Evolutionary conservation across 2,797 vertebrate species (phyloP).

Genomic region (Pyrrhura leucotis): DNA sequence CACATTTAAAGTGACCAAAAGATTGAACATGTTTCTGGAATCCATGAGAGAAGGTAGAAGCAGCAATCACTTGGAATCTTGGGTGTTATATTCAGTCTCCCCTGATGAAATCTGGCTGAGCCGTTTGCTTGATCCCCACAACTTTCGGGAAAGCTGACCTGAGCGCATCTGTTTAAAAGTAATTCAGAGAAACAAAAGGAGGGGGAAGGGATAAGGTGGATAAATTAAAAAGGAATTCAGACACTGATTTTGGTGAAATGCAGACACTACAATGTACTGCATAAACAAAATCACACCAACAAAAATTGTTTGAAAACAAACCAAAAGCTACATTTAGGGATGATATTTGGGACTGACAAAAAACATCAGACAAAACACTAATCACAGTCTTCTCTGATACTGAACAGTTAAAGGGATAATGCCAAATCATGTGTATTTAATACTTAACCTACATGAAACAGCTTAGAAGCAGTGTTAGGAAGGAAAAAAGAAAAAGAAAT

Average conservation of each 20-base stretch:
- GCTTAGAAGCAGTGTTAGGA: neutral
- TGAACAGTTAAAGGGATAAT: neutral
- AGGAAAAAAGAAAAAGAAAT: neutral
- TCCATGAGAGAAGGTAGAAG: constrained; percentile 59
- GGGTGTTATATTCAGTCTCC: constrained; percentile 94
- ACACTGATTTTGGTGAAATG: constrained; percentile 67
- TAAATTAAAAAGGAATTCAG: constrained; percentile 72
- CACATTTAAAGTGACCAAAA: constrained; percentile 68
- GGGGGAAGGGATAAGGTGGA: constrained; percentile 69
- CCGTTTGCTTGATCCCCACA: constrained; percentile 96
- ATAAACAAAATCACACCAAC: constrained; percentile 45
- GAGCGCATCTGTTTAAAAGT: constrained; percentile 90
- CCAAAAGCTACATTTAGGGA: constrained; percentile 19
- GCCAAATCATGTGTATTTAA: neutral
- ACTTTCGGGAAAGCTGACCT: constrained; percentile 94
- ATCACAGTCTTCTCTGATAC: neutral
- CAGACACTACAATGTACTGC: constrained; percentile 49
- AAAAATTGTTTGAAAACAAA: constrained; percentile 43
- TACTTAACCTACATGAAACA: neutral
- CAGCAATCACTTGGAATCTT: constrained; percentile 83
- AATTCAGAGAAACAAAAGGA: constrained; percentile 76
- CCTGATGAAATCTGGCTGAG: constrained; percentile 94
- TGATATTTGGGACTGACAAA: constrained; percentile 40
- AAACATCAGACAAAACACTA: constrained; percentile 8
- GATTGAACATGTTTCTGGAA: constrained; percentile 67